Evolutionary conservation across 2,888 invertebrate genomes (phyloP).

Genomic region (Arctia plantaginis): DNA sequence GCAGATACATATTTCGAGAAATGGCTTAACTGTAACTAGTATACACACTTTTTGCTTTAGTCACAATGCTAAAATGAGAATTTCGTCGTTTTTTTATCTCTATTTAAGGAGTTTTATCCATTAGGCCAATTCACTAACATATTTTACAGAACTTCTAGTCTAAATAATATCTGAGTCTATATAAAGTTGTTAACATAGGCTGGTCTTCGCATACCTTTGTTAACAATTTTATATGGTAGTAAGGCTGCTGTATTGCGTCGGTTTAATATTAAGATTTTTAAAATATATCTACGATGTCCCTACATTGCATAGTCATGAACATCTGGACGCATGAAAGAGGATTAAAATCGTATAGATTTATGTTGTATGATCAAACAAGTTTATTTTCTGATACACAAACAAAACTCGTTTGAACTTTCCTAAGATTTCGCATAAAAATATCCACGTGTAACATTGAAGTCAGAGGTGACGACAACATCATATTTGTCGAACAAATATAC

Average conservation of each 20-base stretch:
- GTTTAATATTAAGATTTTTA: background rate
- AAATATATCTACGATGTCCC: background rate
- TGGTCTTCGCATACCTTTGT: no score
- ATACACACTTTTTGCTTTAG: background rate
- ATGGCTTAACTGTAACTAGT: background rate
- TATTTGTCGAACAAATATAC: slow-evolving; percentile 38
- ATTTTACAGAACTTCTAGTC: no score
- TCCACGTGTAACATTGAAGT: background rate
- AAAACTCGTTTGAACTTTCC: slow-evolving; percentile 7
- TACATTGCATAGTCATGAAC: background rate
- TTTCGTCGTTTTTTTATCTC: no score
- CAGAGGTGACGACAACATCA: slow-evolving; percentile 17
- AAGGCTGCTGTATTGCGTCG: background rate
- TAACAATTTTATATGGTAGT: no score
- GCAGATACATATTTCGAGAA: background rate
- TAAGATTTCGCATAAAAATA: slow-evolving; percentile 5
- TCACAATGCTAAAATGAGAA: background rate
- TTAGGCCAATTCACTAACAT: no score
- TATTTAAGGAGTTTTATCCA: no score
- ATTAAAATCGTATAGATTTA: background rate
- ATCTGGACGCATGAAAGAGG: background rate
- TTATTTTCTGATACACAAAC: slow-evolving; percentile 9
- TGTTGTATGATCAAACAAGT: background rate
- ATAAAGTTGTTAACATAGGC: no score
- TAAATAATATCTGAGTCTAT: no score